phyloP scores from a whole-genome alignment of 2,113 vertebrate genomes.

The Hemicordylus capensis region DNA sequence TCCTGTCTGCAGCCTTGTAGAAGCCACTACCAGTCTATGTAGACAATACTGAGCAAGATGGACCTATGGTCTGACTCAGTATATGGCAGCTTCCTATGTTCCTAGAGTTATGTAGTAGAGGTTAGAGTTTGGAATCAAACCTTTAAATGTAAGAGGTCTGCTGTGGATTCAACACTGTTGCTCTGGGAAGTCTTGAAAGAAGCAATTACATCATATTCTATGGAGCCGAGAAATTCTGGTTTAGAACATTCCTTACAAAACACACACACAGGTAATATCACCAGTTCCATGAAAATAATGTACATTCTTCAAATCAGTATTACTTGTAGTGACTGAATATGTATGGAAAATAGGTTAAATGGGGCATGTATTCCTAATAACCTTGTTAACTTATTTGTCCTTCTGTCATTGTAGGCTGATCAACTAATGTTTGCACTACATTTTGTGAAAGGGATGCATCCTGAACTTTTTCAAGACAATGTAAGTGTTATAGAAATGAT shows the following conservation, averaged over 20 bases:
- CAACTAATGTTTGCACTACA: conserved; percentile 95
- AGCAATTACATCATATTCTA: not conserved
- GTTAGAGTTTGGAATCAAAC: not conserved
- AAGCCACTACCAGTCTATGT: no score
- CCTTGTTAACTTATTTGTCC: not conserved
- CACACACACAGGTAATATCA: not conserved
- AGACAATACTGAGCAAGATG: no score
- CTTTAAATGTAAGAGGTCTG: not conserved
- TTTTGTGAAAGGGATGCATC: conserved; percentile 94
- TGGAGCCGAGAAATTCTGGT: not conserved
- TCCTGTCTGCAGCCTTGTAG: no score
- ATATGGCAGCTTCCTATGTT: no score
- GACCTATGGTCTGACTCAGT: no score
- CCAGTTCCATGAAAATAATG: not conserved
- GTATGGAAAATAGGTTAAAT: no score
- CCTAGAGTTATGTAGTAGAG: not conserved
- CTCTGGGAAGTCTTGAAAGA: not conserved
- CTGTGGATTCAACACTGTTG: not conserved
- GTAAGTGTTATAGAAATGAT: conserved; percentile 78
- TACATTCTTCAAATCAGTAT: not conserved
- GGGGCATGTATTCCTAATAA: not conserved
- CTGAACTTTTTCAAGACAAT: conserved; percentile 91
- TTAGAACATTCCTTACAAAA: not conserved
- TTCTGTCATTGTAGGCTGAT: conserved; percentile 83
- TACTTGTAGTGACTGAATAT: no score